Evolutionary conservation across 2,797 vertebrate genomes (phyloP).

Genomic region (Cynodonichthys magdalenae): DNA sequence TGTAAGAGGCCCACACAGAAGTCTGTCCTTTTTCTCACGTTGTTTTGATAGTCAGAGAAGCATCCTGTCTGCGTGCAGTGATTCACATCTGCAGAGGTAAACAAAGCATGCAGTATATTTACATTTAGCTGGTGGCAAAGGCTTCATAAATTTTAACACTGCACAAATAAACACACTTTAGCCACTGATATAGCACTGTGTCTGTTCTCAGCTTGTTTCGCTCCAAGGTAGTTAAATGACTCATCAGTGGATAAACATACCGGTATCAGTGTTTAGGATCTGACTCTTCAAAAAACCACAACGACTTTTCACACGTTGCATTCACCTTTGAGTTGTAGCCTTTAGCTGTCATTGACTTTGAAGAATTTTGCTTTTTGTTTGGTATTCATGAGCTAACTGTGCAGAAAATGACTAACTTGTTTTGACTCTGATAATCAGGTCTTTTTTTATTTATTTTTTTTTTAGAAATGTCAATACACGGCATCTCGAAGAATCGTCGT

Average conservation of each 20-base stretch:
- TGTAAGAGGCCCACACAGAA: neutral
- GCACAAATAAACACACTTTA: slow-evolving; percentile 6
- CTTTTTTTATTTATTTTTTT: slow-evolving; percentile 30
- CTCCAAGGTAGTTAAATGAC: slow-evolving; percentile 6
- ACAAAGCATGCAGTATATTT: slow-evolving; percentile 12
- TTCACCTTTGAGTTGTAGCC: slow-evolving; percentile 2
- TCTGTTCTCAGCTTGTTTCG: slow-evolving; percentile 1
- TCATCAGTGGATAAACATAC: neutral
- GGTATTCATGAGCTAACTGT: neutral
- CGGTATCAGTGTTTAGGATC: no score
- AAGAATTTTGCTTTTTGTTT: neutral
- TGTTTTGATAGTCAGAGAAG: neutral
- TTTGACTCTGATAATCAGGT: slow-evolving; percentile 24
- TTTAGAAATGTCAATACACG: slow-evolving; percentile 3
- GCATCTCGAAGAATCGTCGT: slow-evolving; percentile 26
- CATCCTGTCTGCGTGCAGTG: neutral
- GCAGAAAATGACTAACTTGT: slow-evolving; percentile 15
- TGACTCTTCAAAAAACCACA: neutral
- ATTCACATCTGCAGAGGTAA: neutral
- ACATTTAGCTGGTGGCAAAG: slow-evolving; percentile 13
- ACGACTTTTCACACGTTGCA: neutral
- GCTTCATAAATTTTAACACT: slow-evolving; percentile 26
- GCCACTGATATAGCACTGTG: neutral
- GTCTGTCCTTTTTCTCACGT: neutral
- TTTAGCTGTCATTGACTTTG: neutral